A percentile compares a stretch with the other conserved stretches of the same genome.
Conservation (phyloP, 1,140 invertebrate genomes). For the Daktulosphaira vitifoliae region DNA sequence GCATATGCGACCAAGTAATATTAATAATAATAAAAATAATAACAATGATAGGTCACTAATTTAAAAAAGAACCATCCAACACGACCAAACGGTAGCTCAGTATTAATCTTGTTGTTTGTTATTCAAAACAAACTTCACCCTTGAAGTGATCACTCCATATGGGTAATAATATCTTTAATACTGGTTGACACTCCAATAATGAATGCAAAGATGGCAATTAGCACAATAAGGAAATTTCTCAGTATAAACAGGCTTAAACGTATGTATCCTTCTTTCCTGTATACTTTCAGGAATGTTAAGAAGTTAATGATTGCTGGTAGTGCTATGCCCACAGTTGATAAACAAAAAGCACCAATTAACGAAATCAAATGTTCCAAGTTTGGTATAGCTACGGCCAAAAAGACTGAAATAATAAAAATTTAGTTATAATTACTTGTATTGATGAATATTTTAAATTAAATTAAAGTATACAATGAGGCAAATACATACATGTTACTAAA, state of each 20-base stretch:
- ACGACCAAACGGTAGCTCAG: neutral
- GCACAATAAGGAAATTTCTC: constrained; percentile 53
- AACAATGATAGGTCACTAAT: constrained; percentile 8
- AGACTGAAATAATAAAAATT: constrained; percentile 53
- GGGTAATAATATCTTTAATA: constrained; percentile 51
- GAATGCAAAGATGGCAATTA: constrained; percentile 60
- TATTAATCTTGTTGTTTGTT: neutral
- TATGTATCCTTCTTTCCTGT: constrained; percentile 42
- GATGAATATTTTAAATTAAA: too few species aligned
- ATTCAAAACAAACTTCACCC: neutral
- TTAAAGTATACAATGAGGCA: too few species aligned
- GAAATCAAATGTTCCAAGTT: constrained; percentile 77
- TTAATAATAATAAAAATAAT: constrained; percentile 19
- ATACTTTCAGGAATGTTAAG: constrained; percentile 55
- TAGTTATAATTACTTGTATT: too few species aligned
- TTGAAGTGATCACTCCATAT: constrained; percentile 24
- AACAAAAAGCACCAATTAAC: constrained; percentile 73
- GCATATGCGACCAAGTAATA: neutral
- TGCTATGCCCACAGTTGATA: constrained; percentile 68
- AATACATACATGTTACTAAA: constrained; percentile 57
- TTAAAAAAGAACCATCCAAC: neutral
- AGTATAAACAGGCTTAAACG: constrained; percentile 43
- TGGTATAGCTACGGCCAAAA: constrained; percentile 66
- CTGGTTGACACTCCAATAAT: constrained; percentile 61
- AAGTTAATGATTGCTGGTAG: constrained; percentile 76